Conservation (phyloP, 2,888 invertebrate species). For the Athalia circularis region DNA sequence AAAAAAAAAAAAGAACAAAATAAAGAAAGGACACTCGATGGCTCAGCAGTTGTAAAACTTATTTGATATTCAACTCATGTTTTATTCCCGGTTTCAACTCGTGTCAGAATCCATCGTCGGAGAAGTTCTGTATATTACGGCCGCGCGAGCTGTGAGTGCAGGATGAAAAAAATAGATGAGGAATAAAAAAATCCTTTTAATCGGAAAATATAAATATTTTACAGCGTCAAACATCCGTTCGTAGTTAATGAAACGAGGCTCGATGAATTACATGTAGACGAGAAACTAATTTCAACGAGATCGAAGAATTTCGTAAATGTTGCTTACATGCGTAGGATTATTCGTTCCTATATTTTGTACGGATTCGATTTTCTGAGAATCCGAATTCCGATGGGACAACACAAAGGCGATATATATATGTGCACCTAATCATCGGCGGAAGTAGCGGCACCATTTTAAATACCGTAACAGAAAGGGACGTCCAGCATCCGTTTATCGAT, state of each 20-base stretch:
- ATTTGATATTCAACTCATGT: constrained; percentile 38
- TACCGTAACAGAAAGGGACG: not conserved
- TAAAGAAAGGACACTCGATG: constrained; percentile 1
- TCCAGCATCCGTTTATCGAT: not conserved
- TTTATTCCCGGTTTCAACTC: constrained; percentile 36
- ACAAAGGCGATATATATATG: too few species aligned
- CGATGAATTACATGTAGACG: not conserved
- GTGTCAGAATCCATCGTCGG: constrained; percentile 4
- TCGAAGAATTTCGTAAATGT: not conserved
- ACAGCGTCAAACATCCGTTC: constrained; percentile 34
- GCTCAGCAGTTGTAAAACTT: not conserved
- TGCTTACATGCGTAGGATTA: too few species aligned
- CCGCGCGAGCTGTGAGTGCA: not conserved
- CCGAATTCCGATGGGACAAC: too few species aligned
- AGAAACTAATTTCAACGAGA: not conserved
- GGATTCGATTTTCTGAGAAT: too few species aligned
- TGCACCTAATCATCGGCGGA: too few species aligned
- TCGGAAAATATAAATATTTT: constrained; percentile 39
- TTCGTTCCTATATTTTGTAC: too few species aligned
- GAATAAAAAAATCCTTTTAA: constrained; percentile 20
- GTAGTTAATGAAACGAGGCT: constrained; percentile 11
- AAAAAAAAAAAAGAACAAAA: too few species aligned
- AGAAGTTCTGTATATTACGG: not conserved
- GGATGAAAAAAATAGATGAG: not conserved
- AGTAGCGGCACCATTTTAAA: too few species aligned